These are phyloP conservation scores for Drosophila sucinea DNA, from an alignment of 1,140 invertebrate species.

Conservation along the genomic window DNA sequence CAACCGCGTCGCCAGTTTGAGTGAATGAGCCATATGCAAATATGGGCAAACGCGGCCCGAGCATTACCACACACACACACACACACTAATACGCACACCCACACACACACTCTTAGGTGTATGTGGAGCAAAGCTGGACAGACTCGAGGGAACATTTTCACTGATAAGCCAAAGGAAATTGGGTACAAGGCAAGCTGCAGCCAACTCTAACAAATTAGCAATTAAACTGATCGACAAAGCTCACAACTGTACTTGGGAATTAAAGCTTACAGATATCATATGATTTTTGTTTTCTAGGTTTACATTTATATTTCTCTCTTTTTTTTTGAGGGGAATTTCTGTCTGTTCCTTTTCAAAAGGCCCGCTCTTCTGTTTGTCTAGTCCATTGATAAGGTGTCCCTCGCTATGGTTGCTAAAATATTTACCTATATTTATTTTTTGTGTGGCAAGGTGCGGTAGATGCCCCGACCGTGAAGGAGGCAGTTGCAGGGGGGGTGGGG, in stretches of 20 bases:
- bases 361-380: slow-evolving; percentile 16
- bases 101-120: slow-evolving; percentile 11
- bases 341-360: slow-evolving; percentile 9
- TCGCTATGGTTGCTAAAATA: slow-evolving; percentile 63
- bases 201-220: slow-evolving; percentile 3
- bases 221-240: neutral
- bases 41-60: slow-evolving; percentile 59
- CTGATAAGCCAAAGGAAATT: slow-evolving; percentile 66
- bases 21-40: slow-evolving; percentile 80
- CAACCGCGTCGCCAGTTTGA: slow-evolving; percentile 63
- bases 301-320: neutral
- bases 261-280: neutral
- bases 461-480: neutral
- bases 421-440: slow-evolving; percentile 62
- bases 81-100: slow-evolving; percentile 39
- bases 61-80: slow-evolving; percentile 52
- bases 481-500: neutral
- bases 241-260: too few relatives aligned
- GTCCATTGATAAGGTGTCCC: slow-evolving; percentile 25
- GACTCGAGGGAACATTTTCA: slow-evolving; percentile 30
- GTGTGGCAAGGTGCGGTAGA: slow-evolving; percentile 52
- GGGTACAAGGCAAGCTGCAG: slow-evolving; percentile 53
- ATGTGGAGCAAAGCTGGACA: slow-evolving; percentile 62
- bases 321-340: neutral
- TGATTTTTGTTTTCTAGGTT: neutral